Base-by-base conservation (phyloP, 2,797 vertebrate species). In the Spondyliosoma cantharus region DNA sequence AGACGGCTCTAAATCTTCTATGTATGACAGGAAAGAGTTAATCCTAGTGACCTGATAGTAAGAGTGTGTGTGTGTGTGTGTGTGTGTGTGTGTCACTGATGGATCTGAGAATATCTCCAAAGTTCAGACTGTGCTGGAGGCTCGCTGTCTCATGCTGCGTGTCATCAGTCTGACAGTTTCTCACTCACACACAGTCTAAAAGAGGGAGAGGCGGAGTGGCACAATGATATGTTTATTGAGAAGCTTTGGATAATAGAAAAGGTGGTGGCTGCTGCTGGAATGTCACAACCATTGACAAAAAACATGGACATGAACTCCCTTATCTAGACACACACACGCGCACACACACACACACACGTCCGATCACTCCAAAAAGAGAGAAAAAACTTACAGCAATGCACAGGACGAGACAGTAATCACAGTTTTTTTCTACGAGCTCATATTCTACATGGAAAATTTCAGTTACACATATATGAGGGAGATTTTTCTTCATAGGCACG, bases 181-280 rank as follows among this genome's bases (percentile, higher is more conserved):
- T 86, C 83, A 72, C 83, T 87, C 82, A 68, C 56, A 62, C 78
- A 29, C 67, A 46, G 42, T 3, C 54, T 24, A 83, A 90, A 91
- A 58, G 81, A 92, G 71, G 7, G 76, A 84, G 82, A 84, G 53
- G 56, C 74, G 48, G 56, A 68, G 68, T 91, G 93, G 92, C 94
- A 94, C 93, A 92, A 94, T 94, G 93, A 94, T 94, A 94, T 94
- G 93, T 94, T 94, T 94, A 94, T 94, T 94, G 89, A 94, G 90
- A 93, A 92, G 93, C 93, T 94, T 93, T 93, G 93, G 94, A 91
- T 89, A 90, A 89, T 94, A 94, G 88, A 94, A 94, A 94, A 94
- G 91, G 90, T 91, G 90, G 83, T 70, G 87, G 90, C 91, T 89
- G 91, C 90, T 82, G 91, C 89, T 89, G 90, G 92, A 92, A 92